These are phyloP conservation scores for Suricata suricatta DNA, from an alignment of 2,113 vertebrate genomes.

Conservation along the genomic window DNA sequence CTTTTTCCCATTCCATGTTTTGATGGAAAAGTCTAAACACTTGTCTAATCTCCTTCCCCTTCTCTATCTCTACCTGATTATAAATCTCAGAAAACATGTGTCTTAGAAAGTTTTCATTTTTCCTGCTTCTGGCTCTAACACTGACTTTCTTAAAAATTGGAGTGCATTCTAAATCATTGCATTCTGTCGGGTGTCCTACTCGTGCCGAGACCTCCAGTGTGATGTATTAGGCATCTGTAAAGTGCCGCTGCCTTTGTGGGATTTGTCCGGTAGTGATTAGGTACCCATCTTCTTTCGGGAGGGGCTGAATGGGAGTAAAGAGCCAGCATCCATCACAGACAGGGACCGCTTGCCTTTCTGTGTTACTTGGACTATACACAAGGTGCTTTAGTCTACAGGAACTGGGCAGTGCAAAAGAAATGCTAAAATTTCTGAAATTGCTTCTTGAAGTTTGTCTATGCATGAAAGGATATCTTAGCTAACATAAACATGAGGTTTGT, in stretches of 20 bases:
- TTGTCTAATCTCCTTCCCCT: background rate
- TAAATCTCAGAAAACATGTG: constrained; percentile 41
- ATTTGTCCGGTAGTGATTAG: background rate
- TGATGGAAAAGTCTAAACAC: constrained; percentile 37
- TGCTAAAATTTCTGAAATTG: constrained; percentile 15
- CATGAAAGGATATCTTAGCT: background rate
- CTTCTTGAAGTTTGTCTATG: background rate
- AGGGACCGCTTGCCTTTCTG: background rate
- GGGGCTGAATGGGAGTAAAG: background rate
- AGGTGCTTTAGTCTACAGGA: background rate
- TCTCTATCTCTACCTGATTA: constrained; percentile 25
- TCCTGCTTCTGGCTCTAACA: background rate
- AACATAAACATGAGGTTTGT: background rate
- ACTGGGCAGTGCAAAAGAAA: background rate
- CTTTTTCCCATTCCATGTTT: background rate
- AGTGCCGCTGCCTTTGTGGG: background rate
- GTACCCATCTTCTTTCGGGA: background rate
- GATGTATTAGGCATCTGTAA: background rate
- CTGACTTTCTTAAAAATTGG: constrained; percentile 19
- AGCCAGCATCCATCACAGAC: background rate
- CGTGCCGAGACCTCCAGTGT: background rate
- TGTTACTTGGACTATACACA: background rate
- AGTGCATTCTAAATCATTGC: constrained; percentile 20
- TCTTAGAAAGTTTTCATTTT: background rate
- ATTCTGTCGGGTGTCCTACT: background rate